Base-by-base conservation (phyloP, 1,140 invertebrate species). In the Cherax destructor region DNA sequence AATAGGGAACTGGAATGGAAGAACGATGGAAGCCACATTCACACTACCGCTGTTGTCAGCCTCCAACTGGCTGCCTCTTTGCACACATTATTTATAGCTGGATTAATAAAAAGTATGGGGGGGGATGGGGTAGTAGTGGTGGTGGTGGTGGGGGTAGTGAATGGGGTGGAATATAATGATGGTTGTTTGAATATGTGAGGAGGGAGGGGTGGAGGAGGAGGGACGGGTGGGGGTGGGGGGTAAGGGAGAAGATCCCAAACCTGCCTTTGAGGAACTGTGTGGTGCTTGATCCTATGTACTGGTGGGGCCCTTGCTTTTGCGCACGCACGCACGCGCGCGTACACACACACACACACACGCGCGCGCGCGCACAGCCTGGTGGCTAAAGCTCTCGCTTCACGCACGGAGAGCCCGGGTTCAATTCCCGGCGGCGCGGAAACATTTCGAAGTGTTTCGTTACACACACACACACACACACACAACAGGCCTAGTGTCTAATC, bases 101-200 rank as follows among this genome's bases (percentile, higher is more conserved):
- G 83, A 91, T 91, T 91, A 91, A 91, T 91, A 91, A 91, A 91
- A 91, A 91, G 88, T 91, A 91, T 91, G 56, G 81, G 81, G 88
- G 41, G 69, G 49, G 80, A 24, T 21, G 59, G 10, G 52, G 52
- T 3, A n/a, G 52, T n/a, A n/a, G 30, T 41, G 30, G 30, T 41
- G 30, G 30, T 41, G 52, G 41, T 24, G 6, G n/a, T 24, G 83
- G 59, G 30, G 56, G 83, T 49, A 24, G 83, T 91, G 88, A 91
- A 91, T 91, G 61, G 88, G 83, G 52, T 72, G 56, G 88, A 85
- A 85, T 91, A 91, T 91, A 91, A 91, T 91, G 88, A 91, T 85
- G 88, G 88, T 91, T 91, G 88, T 91, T 91, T 91, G 88, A 91
- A 91, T 91, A 91, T 91, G 83, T 84, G 88, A 2, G 76, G 76